A percentile compares a stretch with the other conserved stretches of the same genome.
phyloP scores from a whole-genome alignment of 1,140 invertebrate genomes.

The Radopholus similis region DNA sequence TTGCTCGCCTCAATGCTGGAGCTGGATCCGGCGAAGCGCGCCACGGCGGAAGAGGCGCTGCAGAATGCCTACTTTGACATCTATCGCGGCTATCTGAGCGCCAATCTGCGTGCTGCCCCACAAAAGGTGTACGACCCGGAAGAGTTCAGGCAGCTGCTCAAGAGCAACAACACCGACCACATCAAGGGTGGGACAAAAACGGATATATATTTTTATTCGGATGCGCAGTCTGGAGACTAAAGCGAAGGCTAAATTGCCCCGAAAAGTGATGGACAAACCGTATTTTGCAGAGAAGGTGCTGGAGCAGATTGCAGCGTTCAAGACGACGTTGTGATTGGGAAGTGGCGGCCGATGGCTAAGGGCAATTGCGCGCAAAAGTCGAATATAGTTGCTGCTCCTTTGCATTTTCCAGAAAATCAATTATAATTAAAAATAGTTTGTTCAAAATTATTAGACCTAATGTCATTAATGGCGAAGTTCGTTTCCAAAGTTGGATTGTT shows the following conservation, averaged over 20 bases:
- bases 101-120: slow-evolving; percentile 14
- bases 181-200: not conserved
- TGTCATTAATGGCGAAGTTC: too few relatives aligned
- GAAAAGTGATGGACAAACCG: not conserved
- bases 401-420: too few relatives aligned
- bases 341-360: too few relatives aligned
- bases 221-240: not conserved
- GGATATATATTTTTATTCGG: not conserved
- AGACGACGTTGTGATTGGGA: not conserved
- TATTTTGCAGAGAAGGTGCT: not conserved
- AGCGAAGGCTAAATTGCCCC: too few relatives aligned
- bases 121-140: slow-evolving; percentile 13
- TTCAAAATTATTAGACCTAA: too few relatives aligned
- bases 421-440: too few relatives aligned
- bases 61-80: slow-evolving; percentile 85
- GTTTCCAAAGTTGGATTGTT: too few relatives aligned
- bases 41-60: slow-evolving; percentile 93
- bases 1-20: slow-evolving; percentile 95
- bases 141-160: slow-evolving; percentile 1
- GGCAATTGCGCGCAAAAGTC: too few relatives aligned
- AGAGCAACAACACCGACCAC: slow-evolving; percentile 1
- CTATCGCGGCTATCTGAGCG: slow-evolving; percentile 13
- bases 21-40: slow-evolving; percentile 91
- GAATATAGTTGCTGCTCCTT: too few relatives aligned
- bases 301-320: not conserved